A percentile compares a stretch with the other conserved stretches of the same genome.
These are phyloP conservation scores for Asobara japonica DNA, from an alignment of 1,140 invertebrate species.

Conservation along the genomic window DNA sequence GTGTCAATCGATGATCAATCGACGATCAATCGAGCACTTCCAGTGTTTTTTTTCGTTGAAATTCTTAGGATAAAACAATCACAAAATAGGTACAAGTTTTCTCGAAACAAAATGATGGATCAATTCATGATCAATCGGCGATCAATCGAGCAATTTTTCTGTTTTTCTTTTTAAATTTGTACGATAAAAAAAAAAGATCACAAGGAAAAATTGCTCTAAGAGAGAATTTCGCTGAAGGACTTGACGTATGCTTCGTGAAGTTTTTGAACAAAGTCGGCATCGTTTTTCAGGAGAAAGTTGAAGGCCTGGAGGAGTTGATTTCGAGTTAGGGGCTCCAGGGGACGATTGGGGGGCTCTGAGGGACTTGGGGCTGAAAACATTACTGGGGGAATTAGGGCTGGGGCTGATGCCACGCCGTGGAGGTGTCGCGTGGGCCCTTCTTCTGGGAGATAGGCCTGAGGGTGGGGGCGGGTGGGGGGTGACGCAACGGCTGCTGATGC, in stretches of 20 bases:
- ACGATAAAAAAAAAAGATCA: constrained; percentile 5
- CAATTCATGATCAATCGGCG: not conserved
- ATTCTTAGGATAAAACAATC: too few relatives aligned
- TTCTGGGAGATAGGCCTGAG: constrained; percentile 43
- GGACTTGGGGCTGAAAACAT: constrained; percentile 76
- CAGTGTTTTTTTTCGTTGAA: too few relatives aligned
- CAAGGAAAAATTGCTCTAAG: not conserved
- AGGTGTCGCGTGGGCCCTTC: constrained; percentile 49
- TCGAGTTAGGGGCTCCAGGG: constrained; percentile 80
- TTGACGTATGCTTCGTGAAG: constrained; percentile 91
- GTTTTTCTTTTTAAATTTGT: not conserved
- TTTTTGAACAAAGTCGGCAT: constrained; percentile 85
- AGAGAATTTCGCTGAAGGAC: constrained; percentile 78
- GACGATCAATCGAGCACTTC: too few relatives aligned
- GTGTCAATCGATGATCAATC: too few relatives aligned
- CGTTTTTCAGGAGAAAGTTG: constrained; percentile 86
- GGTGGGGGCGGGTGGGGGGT: not conserved
- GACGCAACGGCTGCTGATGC: not conserved
- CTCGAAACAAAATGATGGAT: too few relatives aligned
- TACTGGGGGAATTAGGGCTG: constrained; percentile 82
- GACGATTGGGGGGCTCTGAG: constrained; percentile 54
- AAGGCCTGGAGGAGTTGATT: constrained; percentile 90
- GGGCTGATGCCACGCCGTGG: constrained; percentile 64
- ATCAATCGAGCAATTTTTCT: too few relatives aligned
- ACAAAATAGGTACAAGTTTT: too few relatives aligned